Evolutionary conservation across 2,888 invertebrate species (phyloP), one percentile per base, ranked within the genome.

Genomic region (Leptopterna dolabrata): DNA sequence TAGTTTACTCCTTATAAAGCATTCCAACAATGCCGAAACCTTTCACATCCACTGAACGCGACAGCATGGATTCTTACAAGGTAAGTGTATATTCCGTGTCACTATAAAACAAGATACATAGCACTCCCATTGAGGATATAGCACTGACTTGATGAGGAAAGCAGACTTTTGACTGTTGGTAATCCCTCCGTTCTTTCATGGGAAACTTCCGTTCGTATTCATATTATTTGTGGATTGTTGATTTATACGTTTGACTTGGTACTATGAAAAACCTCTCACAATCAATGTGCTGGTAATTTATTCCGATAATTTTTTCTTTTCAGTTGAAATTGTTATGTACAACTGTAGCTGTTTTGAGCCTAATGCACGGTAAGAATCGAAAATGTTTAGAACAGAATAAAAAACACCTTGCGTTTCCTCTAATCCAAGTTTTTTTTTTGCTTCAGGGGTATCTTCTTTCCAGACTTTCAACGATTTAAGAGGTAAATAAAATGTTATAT

Each of bases 381-480:
- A 36, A 36, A 36, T 7, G 7, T 36, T 36, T 36, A 36, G 36
- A 2, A 7, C 36, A 36, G 2, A 7, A 36, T 7, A 2, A 36
- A 36, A 36, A 36, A 36, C 36, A 4, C 36, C 36, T 36, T 36
- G 2, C 36, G 7, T 7, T 36, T 2, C n/a, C n/a, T 36, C 36
- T 4, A 36, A 36, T 71, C 9, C 71, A 13, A 71, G 13, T 29
- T 27, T 24, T 30, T 13, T 3, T 27, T 29, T 29, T 73, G n/a
- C 14, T 43, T 27, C 43, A 47, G 27, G 78, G 1, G 51, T 87
- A 14, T 24, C 19, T 2, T 83, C 84, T 43, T 78, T 78, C 45
- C 76, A 84, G 45, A 63, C 84, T 19, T 87, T 73, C 36, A 87
- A 87, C 43, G 87, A 87, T 76, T 70, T 87, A 27, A 87, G 87